phyloP scores from a whole-genome alignment of 2,113 vertebrate species.

The Mesoclemmys tuberculata region DNA sequence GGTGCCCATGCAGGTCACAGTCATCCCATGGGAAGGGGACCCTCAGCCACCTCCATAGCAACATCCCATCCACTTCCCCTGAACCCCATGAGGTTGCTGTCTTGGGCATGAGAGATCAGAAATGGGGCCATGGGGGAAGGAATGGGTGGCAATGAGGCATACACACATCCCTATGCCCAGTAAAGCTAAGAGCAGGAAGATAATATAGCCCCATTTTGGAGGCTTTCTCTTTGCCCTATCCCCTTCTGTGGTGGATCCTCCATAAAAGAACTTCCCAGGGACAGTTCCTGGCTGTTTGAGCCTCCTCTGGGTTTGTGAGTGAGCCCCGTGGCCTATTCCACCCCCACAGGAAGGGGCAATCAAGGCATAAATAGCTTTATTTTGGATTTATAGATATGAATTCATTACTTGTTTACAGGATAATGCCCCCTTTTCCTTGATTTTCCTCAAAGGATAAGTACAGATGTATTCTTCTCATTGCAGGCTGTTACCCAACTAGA shows the following conservation, averaged over 20 bases:
- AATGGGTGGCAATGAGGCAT: not conserved
- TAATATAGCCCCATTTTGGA: not conserved
- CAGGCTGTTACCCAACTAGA: conserved; percentile 99
- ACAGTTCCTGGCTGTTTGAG: not conserved
- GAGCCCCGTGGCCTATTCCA: not conserved
- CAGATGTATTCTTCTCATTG: conserved; percentile 51
- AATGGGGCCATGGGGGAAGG: not conserved
- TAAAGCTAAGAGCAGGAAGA: not conserved
- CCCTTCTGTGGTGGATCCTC: not conserved
- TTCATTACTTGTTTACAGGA: not conserved
- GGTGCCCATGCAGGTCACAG: conserved; percentile 50
- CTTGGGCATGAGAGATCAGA: not conserved
- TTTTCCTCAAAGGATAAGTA: conserved; percentile 34
- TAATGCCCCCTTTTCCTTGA: not conserved
- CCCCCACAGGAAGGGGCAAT: not conserved
- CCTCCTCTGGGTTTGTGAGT: not conserved
- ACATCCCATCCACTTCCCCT: not conserved
- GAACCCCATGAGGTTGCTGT: not conserved
- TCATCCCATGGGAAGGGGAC: conserved; percentile 42
- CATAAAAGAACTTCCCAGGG: not conserved
- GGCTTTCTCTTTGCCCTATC: not conserved
- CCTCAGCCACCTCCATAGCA: conserved; percentile 28
- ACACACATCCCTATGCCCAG: not conserved
- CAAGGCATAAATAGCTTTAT: not conserved
- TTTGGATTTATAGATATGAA: not conserved